Evolutionary conservation across 2,888 invertebrate species (phyloP), one percentile per base, ranked within the genome.

Genomic region (Drosophila sordidapex): DNA sequence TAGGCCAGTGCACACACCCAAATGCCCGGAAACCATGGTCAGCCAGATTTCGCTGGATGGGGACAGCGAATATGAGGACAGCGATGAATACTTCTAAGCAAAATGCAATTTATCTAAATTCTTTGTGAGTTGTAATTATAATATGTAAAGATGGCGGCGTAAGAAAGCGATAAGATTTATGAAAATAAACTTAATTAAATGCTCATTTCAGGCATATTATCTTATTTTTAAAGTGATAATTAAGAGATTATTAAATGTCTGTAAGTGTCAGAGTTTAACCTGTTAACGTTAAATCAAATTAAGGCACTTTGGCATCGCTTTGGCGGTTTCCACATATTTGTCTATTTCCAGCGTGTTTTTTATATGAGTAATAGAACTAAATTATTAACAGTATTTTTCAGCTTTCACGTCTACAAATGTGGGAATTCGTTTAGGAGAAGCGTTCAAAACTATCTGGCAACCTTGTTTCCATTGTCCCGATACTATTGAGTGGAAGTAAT

Each of bases 1-100:
- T 8, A 27, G 48, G 36, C 53, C 79, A 2, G 72, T 76, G 5
- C 56, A 25, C 0, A 80, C 61, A 21, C 66, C 73, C 10, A 33
- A 57, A 5, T 80, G 82, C 35, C 87, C 87, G 3, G 77, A 77
- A 8, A 84, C 83, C 0, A 63, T 87, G 53, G 57, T 84, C 33
- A 58, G 59, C n/a, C 51, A 52, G 27, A 57, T 84, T 2, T 10
- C 49, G 6, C 21, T 74, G 15, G 70, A 59, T 40, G 63, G 75
- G 2, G 46, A 56, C 7, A 58, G 43, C 10, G 61, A 54, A 43
- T 7, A 3, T 43, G 65, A 79, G 1, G 57, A 51, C 15, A 80
- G 66, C 53, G 60, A 48, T 38, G 56, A 49, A 7, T 74, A 70
- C 35, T 7, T 65, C 27, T 77, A 59, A 57, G 0, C 15, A 7